These are phyloP conservation scores for Autographa gamma DNA, from an alignment of 2,888 invertebrate species.

Conservation along the genomic window DNA sequence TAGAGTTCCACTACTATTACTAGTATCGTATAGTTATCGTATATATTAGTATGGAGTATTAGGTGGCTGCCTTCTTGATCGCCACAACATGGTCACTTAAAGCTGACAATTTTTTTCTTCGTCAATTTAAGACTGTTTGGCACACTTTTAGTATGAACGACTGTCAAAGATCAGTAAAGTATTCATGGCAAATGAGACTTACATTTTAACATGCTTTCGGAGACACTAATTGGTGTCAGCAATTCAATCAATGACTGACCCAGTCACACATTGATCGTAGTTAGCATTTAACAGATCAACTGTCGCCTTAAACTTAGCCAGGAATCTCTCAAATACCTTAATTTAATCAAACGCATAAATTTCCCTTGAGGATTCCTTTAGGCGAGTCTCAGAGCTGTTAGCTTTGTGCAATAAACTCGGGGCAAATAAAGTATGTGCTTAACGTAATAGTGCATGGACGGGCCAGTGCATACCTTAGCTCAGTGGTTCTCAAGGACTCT, in stretches of 20 bases:
- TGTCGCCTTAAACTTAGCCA: neutral
- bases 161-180: no score
- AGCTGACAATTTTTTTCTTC: no score
- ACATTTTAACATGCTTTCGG: no score
- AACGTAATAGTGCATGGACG: conserved; percentile 38
- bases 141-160: no score
- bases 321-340: conserved; percentile 5
- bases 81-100: no score
- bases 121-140: no score
- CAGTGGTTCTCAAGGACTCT: conserved; percentile 23
- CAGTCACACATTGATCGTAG: neutral
- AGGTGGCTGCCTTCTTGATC: no score
- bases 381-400: conserved; percentile 18
- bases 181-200: no score
- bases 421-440: conserved; percentile 48
- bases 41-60: no score
- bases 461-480: conserved; percentile 25
- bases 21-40: no score
- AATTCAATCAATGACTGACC: neutral
- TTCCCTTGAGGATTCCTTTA: conserved; percentile 22
- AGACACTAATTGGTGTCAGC: neutral
- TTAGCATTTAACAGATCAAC: neutral
- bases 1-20: no score
- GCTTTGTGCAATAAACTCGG: conserved; percentile 43
- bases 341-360: conserved; percentile 32